These are phyloP conservation scores for Apostichopus californicus DNA, from an alignment of 35 echinoderm and acorn worm species.

Conservation along the genomic window DNA sequence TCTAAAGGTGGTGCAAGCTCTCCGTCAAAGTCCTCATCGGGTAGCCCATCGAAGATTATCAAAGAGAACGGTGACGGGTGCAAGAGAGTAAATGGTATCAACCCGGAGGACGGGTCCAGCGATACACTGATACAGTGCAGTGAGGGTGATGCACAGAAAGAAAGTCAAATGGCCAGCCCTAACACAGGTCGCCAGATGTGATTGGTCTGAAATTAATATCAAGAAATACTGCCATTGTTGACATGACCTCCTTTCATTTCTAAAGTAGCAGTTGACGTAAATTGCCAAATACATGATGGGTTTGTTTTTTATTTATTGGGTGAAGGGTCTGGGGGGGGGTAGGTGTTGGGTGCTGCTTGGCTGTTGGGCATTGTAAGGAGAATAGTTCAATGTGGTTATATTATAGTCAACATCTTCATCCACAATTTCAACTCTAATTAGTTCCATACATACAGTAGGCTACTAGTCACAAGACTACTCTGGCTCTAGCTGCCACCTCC, in stretches of 20 bases:
- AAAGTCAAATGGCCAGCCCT: background rate
- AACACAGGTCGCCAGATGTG: background rate
- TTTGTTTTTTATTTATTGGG: too few relatives aligned
- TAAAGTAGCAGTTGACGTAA: too few relatives aligned
- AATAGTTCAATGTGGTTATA: too few relatives aligned
- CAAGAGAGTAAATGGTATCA: constrained; percentile 27
- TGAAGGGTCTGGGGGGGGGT: too few relatives aligned
- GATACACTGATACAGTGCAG: constrained; percentile 15
- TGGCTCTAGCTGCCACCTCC: too few relatives aligned
- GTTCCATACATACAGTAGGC: too few relatives aligned
- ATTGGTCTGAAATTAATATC: background rate
- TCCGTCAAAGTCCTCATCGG: background rate
- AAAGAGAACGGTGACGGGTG: background rate
- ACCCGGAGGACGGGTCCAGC: constrained; percentile 40
- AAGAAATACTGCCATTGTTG: background rate
- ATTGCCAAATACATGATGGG: too few relatives aligned
- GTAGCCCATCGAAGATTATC: background rate
- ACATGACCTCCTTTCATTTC: background rate
- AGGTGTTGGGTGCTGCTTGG: too few relatives aligned
- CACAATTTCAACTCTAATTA: too few relatives aligned
- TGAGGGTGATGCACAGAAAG: background rate
- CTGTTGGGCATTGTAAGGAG: too few relatives aligned
- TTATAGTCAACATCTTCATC: too few relatives aligned
- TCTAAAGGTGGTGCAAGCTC: background rate
- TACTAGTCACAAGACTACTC: too few relatives aligned